phyloP scores from a whole-genome alignment of 2,888 invertebrate species.

The Catocala fraxini region DNA sequence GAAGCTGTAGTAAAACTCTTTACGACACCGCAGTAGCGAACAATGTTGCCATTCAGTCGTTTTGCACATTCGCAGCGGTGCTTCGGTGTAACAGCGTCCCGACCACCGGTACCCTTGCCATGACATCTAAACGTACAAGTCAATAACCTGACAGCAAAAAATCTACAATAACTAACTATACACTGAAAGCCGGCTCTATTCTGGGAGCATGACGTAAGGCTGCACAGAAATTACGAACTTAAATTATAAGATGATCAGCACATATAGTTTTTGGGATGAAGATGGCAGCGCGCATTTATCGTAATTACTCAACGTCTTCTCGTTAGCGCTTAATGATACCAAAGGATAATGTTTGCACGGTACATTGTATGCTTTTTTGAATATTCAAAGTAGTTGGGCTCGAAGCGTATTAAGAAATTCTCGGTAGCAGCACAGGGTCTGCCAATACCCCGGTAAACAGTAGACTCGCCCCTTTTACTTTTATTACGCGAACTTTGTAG shows the following conservation, averaged over 20 bases:
- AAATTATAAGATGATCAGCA: slow-evolving; percentile 57
- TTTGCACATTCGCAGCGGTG: slow-evolving; percentile 43
- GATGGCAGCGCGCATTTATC: slow-evolving; percentile 53
- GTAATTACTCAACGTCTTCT: slow-evolving; percentile 43
- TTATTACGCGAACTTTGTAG: too few species aligned
- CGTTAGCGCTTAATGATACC: slow-evolving; percentile 46
- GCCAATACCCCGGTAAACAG: too few species aligned
- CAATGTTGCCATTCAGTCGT: slow-evolving; percentile 24
- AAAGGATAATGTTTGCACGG: slow-evolving; percentile 10
- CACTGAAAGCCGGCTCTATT: slow-evolving; percentile 80
- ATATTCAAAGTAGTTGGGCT: too few species aligned
- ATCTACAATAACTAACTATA: slow-evolving; percentile 77
- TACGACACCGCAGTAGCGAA: slow-evolving; percentile 28
- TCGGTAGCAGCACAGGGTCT: too few species aligned
- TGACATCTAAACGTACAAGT: slow-evolving; percentile 82
- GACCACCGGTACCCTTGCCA: slow-evolving; percentile 73
- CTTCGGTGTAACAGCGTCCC: slow-evolving; percentile 42
- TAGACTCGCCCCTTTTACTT: too few species aligned
- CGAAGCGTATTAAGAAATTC: too few species aligned
- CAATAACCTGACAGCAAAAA: slow-evolving; percentile 83
- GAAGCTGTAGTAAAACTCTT: slow-evolving; percentile 34
- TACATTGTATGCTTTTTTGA: too few species aligned
- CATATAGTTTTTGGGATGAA: slow-evolving; percentile 50
- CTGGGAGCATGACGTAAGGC: slow-evolving; percentile 78
- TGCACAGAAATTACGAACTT: slow-evolving; percentile 60